These are phyloP conservation scores for Magallana nippona DNA, from an alignment of 2,888 invertebrate genomes.

Conservation along the genomic window DNA sequence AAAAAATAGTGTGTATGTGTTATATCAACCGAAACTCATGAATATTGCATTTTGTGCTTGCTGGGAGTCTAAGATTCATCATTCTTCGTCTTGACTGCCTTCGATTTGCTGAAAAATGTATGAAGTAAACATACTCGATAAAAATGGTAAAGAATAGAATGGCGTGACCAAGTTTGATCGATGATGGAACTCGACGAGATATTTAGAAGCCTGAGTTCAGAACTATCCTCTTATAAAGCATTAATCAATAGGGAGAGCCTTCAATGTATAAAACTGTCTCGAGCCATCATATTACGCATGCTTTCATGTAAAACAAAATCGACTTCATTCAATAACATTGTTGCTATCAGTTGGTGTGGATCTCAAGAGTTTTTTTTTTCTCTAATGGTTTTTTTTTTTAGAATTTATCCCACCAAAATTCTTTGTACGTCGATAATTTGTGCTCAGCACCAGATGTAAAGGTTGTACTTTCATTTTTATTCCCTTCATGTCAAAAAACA, in stretches of 20 bases:
- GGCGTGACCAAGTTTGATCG: conserved; percentile 23
- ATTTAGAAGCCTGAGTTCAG: conserved; percentile 17
- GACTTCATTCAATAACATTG: not conserved
- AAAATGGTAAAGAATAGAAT: conserved; percentile 14
- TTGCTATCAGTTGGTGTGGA: not conserved
- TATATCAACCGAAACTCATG: not conserved
- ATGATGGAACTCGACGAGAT: conserved; percentile 18
- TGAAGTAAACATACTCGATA: conserved; percentile 11
- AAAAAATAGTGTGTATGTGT: not conserved
- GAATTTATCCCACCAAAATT: not conserved
- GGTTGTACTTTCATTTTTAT: conserved; percentile 27
- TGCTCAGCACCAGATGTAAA: not conserved
- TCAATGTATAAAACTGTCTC: conserved; percentile 5
- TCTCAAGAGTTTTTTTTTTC: not conserved
- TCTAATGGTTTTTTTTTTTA: not conserved
- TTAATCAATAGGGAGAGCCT: conserved; percentile 6
- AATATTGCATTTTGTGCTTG: conserved; percentile 21
- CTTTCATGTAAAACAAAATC: not conserved
- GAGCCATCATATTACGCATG: conserved; percentile 11
- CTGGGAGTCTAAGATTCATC: not conserved
- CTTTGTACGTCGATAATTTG: not conserved
- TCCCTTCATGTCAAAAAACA: not conserved
- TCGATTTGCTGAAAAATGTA: conserved; percentile 22
- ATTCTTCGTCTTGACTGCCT: not conserved
- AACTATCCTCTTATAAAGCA: conserved; percentile 25